Evolutionary conservation across 2,113 vertebrate genomes (phyloP).

Genomic region (Microcebus ravelobensis): DNA sequence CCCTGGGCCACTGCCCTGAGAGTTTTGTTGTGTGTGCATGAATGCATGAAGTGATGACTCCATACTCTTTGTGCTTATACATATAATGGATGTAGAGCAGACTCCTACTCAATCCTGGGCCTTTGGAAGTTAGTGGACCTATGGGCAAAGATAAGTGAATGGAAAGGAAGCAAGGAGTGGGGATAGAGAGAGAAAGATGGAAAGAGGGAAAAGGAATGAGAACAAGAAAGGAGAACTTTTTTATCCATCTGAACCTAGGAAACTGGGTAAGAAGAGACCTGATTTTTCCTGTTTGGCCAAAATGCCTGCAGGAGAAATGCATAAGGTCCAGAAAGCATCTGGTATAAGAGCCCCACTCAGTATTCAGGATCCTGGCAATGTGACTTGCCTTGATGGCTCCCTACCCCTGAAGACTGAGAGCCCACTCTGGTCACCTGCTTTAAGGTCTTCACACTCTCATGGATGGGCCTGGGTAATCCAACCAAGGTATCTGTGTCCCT

Average conservation of each 20-base stretch:
- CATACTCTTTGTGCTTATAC: background rate
- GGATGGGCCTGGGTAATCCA: constrained; percentile 95
- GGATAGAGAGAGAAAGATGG: background rate
- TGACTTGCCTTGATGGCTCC: background rate
- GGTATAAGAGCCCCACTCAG: background rate
- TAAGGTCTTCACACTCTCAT: constrained; percentile 97
- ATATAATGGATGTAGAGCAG: background rate
- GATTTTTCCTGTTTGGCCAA: background rate
- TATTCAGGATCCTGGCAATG: background rate
- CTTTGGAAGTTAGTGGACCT: background rate
- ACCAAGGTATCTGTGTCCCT: constrained; percentile 97
- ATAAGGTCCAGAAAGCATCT: background rate
- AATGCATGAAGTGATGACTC: background rate
- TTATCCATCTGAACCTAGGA: background rate
- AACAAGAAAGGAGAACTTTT: constrained; percentile 12
- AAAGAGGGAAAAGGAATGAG: background rate
- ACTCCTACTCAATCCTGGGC: background rate
- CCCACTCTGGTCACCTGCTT: constrained; percentile 90
- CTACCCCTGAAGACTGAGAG: background rate
- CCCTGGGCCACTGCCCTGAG: background rate
- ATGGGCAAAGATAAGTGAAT: background rate
- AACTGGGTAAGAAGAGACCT: background rate
- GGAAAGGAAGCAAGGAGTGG: background rate
- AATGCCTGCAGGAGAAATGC: background rate
- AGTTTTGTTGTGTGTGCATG: background rate